A percentile compares a stretch with the other conserved stretches of the same genome.
phyloP scores from a whole-genome alignment of 30 jellyfish, hydroid and myxozoan genomes.

The Sanderia malayensis region DNA sequence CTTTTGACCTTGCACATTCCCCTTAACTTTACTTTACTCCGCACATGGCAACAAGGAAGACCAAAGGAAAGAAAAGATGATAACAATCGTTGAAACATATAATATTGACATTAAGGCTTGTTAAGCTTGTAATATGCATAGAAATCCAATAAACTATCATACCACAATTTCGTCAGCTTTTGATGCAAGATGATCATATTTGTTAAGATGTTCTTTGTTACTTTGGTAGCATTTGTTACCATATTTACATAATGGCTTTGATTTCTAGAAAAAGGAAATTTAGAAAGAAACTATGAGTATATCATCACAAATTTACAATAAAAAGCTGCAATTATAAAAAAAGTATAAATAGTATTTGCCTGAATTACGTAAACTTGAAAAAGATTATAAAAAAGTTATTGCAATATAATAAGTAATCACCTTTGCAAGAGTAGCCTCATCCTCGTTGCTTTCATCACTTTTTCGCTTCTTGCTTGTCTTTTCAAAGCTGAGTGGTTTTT shows the following conservation, averaged over 20 bases:
- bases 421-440: no score
- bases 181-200: conserved; percentile 25
- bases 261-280: conserved; percentile 2
- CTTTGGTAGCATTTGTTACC: conserved; percentile 50
- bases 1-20: no score
- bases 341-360: background rate
- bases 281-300: background rate
- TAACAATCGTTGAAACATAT: no score
- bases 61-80: no score
- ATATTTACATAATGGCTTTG: conserved; percentile 36
- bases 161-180: conserved; percentile 10
- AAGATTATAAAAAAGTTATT: background rate
- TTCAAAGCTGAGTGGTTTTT: no score
- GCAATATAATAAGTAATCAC: background rate
- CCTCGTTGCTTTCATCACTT: no score
- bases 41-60: no score
- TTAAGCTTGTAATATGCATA: background rate
- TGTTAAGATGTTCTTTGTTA: conserved; percentile 37
- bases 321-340: no score
- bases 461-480: no score
- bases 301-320: background rate
- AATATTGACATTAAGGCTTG: background rate
- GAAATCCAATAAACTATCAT: background rate
- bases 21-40: no score
- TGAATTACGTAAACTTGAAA: background rate